These are phyloP conservation scores for Amyelois transitella DNA, from an alignment of 1,140 invertebrate species.

Conservation along the genomic window DNA sequence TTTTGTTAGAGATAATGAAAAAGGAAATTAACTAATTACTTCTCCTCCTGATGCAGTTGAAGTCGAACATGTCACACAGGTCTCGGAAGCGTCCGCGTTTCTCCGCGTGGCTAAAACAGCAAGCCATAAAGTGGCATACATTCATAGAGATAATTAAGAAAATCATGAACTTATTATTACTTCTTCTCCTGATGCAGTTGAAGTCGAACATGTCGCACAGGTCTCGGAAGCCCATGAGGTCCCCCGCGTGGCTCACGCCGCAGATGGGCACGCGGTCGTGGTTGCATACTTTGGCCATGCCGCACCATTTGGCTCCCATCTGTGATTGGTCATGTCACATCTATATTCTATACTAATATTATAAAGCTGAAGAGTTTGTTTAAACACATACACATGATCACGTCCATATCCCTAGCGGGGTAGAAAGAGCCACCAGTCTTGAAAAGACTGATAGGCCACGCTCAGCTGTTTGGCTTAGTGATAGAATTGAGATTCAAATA, in stretches of 20 bases:
- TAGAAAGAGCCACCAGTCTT: too few species aligned
- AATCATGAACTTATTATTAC: too few species aligned
- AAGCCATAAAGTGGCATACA: slow-evolving; percentile 54
- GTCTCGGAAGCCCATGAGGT: slow-evolving; percentile 61
- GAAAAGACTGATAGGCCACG: too few species aligned
- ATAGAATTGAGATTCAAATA: too few species aligned
- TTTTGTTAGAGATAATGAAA: too few species aligned
- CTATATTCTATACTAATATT: not conserved
- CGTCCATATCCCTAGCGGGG: too few species aligned
- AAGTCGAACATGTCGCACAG: slow-evolving; percentile 60
- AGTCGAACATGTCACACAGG: slow-evolving; percentile 68
- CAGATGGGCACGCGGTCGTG: slow-evolving; percentile 61
- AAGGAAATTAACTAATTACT: slow-evolving; percentile 31
- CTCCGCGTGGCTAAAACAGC: slow-evolving; percentile 55
- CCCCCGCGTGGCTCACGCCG: slow-evolving; percentile 56
- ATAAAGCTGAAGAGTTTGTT: too few species aligned
- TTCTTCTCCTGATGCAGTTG: slow-evolving; percentile 31
- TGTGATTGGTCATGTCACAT: slow-evolving; percentile 17
- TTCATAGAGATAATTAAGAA: too few species aligned
- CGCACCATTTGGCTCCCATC: slow-evolving; percentile 65
- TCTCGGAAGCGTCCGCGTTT: slow-evolving; percentile 62
- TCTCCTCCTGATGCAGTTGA: slow-evolving; percentile 57
- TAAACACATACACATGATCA: too few species aligned
- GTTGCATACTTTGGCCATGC: slow-evolving; percentile 65
- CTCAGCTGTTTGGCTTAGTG: too few species aligned